Conservation (phyloP, 30 jellyfish, hydroid and myxozoan species). For the Aurelia sp. region DNA sequence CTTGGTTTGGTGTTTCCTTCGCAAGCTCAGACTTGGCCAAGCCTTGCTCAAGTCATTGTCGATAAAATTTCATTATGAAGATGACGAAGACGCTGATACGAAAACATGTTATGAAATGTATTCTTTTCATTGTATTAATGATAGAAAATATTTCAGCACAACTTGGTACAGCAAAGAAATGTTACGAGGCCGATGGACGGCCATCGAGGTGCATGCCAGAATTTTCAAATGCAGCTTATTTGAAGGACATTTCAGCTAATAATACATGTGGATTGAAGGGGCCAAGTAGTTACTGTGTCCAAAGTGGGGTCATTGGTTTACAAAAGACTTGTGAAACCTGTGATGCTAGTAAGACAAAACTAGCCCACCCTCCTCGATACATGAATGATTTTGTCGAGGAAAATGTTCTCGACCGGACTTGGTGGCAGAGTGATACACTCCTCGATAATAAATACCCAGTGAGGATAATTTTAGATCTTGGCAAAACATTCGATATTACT, state of each 20-base stretch:
- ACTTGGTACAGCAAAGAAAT: constrained; percentile 82
- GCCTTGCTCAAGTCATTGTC: background rate
- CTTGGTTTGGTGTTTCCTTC: background rate
- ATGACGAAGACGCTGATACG: background rate
- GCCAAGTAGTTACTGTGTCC: constrained; percentile 83
- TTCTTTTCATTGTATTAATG: constrained; percentile 17
- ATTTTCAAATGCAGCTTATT: constrained; percentile 92
- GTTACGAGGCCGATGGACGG: constrained; percentile 83
- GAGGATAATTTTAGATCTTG: constrained; percentile 77
- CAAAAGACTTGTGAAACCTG: constrained; percentile 79
- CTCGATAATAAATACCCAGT: constrained; percentile 83
- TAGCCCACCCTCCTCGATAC: constrained; percentile 85
- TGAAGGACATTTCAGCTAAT: constrained; percentile 77
- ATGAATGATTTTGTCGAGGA: constrained; percentile 87
- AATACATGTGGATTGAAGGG: constrained; percentile 88
- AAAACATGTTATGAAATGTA: background rate
- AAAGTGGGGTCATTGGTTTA: constrained; percentile 88
- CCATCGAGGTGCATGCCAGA: constrained; percentile 98
- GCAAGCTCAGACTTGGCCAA: background rate
- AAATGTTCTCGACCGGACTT: constrained; percentile 61
- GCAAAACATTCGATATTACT: constrained; percentile 87
- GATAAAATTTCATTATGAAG: background rate
- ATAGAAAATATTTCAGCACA: constrained; percentile 40
- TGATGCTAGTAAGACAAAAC: constrained; percentile 56
- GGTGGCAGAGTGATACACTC: constrained; percentile 99